phyloP scores from a whole-genome alignment of 2,113 vertebrate genomes.

The Paramormyrops kingsleyae region DNA sequence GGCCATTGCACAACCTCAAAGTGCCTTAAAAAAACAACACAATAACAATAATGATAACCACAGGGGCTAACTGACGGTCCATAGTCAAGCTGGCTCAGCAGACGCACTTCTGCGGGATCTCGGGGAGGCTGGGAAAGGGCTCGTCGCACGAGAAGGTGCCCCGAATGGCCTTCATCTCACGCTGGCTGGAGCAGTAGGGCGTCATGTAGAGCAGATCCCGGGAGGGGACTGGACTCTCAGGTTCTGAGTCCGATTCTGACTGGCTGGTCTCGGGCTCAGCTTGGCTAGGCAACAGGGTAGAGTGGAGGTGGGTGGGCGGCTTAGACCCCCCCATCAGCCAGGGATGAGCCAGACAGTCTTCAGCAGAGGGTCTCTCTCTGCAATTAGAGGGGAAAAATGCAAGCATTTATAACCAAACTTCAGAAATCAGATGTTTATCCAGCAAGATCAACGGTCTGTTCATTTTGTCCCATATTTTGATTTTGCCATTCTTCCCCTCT shows the following conservation, averaged over 20 bases:
- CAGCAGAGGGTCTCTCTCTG: slow-evolving; percentile 67
- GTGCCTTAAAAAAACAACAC: not conserved
- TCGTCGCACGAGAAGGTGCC: slow-evolving; percentile 59
- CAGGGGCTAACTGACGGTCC: not conserved
- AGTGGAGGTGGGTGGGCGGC: slow-evolving; percentile 32
- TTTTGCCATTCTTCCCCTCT: not conserved
- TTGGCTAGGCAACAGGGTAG: slow-evolving; percentile 39
- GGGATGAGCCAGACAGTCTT: slow-evolving; percentile 64
- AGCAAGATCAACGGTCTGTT: not conserved
- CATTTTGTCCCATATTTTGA: not conserved
- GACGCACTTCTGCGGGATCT: slow-evolving; percentile 67
- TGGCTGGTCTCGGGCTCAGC: slow-evolving; percentile 56
- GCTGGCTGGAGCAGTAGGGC: slow-evolving; percentile 55
- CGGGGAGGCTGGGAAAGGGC: slow-evolving; percentile 49
- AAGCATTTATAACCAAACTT: not conserved
- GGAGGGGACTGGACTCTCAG: slow-evolving; percentile 56
- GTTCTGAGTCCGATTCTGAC: slow-evolving; percentile 62
- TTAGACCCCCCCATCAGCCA: slow-evolving; percentile 53
- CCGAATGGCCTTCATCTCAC: slow-evolving; percentile 57
- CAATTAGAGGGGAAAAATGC: not conserved
- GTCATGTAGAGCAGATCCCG: slow-evolving; percentile 54
- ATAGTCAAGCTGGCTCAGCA: slow-evolving; percentile 46
- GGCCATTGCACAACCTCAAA: not conserved
- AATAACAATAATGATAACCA: not conserved
- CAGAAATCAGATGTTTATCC: not conserved